Evolutionary conservation across 2,797 vertebrate species (phyloP), one percentile per base, ranked within the genome.

Genomic region (Taeniopygia guttata): DNA sequence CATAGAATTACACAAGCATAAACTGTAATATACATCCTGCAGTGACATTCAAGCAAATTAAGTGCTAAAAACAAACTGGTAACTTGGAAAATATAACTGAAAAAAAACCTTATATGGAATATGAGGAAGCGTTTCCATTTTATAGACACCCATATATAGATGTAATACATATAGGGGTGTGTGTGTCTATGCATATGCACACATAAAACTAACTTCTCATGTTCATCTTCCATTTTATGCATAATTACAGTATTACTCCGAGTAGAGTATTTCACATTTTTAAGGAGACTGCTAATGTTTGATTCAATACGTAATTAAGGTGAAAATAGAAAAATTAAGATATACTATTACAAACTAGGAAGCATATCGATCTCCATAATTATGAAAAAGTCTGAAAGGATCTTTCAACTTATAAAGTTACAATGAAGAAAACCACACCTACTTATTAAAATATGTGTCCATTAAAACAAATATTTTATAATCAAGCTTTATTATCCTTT

Each of bases 251-350:
- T 16, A 66, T 67, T 49, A 55, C 11, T 42, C 25, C 17, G 18
- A 83, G 19, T 19, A 88, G 23, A 80, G 3, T 42, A 85, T 27
- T 89, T 63, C 25, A 77, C 20, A 67, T 67, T 80, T 34, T 85
- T 77, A 69, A 63, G 20, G 12, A 68, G 19, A 78, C 11, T 38
- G 26, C 8, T 22, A 74, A 30, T 82, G 64, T 22, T 46, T 60
- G 14, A 18, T 70, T 79, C 55, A 76, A 34, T 80, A 87, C 0
- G 0, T 38, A 85, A 74, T 3, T 3, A 67, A 67, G 29, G 11
- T 36, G 26, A 84, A 79, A 73, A 84, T 13, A 79, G 12, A 63
- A 95, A 88, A 85, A 66, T 26, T 85, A 52, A 82, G 18, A 68
- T 18, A 1, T 5, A 49, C 29, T 45, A 69, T 18, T 49, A 85